Evolutionary conservation across 2,797 vertebrate species (phyloP).

Genomic region (Triplophysa bombifrons): DNA sequence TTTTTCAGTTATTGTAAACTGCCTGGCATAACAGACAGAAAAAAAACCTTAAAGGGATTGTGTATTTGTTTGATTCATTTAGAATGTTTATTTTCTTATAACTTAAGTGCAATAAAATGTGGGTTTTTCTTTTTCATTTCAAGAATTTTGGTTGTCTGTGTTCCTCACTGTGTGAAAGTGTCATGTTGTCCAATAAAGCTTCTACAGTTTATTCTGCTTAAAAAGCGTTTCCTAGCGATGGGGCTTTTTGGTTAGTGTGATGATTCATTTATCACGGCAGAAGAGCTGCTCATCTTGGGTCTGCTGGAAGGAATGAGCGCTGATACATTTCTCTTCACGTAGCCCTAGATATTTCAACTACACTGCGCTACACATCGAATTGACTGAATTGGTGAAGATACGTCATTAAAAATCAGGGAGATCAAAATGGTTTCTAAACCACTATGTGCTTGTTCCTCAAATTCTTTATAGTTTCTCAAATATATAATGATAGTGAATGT

Average conservation of each 20-base stretch:
- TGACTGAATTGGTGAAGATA: background rate
- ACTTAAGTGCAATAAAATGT: constrained; percentile 99
- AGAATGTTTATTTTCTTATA: constrained; percentile 99
- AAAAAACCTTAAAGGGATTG: constrained; percentile 98
- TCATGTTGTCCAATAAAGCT: constrained; percentile 82
- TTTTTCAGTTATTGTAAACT: constrained; percentile 97
- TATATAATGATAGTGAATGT: background rate
- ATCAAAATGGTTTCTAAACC: constrained; percentile 1
- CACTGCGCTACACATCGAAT: background rate
- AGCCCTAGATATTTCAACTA: background rate
- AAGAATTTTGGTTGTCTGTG: constrained; percentile 81
- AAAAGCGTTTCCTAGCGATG: constrained; percentile 55
- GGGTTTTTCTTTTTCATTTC: constrained; percentile 78
- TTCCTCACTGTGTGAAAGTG: constrained; percentile 81
- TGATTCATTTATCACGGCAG: background rate
- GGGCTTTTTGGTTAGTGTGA: constrained; percentile 24
- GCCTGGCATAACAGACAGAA: constrained; percentile 95
- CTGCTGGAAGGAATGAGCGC: background rate
- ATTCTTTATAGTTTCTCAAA: background rate
- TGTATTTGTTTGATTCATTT: constrained; percentile 99
- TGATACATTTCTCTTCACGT: background rate
- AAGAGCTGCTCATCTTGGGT: background rate
- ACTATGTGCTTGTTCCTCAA: background rate
- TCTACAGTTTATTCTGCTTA: constrained; percentile 76
- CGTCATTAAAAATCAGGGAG: background rate